These are phyloP conservation scores for Protophormia terraenovae DNA, from an alignment of 2,888 invertebrate genomes.

Conservation along the genomic window DNA sequence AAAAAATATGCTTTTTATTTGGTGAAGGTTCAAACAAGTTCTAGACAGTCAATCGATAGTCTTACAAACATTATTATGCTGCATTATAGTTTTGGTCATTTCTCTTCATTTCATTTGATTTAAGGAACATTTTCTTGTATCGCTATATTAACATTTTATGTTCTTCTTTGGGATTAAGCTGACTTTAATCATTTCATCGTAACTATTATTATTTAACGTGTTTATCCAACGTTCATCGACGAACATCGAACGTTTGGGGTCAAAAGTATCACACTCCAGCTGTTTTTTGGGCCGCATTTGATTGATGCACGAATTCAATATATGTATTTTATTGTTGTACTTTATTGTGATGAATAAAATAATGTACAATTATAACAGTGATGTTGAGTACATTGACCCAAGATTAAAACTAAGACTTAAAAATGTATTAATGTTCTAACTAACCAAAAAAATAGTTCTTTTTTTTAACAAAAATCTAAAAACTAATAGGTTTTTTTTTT, in stretches of 20 bases:
- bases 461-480: no score
- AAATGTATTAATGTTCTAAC: no score
- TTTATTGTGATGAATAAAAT: neutral
- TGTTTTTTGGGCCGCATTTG: conserved; percentile 39
- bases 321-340: neutral
- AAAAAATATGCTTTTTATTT: no score
- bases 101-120: conserved; percentile 3
- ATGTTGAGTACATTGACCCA: conserved; percentile 28
- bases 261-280: conserved; percentile 53
- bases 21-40: neutral
- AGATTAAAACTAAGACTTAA: conserved; percentile 14
- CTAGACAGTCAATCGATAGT: neutral
- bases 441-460: no score
- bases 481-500: no score
- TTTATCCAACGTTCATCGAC: conserved; percentile 33
- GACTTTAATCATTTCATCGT: conserved; percentile 35
- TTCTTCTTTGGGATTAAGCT: conserved; percentile 1
- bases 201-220: conserved; percentile 41
- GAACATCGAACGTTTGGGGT: conserved; percentile 48
- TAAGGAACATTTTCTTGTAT: neutral
- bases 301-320: conserved; percentile 50
- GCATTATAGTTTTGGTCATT: conserved; percentile 24
- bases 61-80: neutral
- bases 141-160: neutral
- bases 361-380: neutral